Base-by-base conservation (phyloP, 30 jellyfish, hydroid and myxozoan genomes). In the Aurelia sp. region DNA sequence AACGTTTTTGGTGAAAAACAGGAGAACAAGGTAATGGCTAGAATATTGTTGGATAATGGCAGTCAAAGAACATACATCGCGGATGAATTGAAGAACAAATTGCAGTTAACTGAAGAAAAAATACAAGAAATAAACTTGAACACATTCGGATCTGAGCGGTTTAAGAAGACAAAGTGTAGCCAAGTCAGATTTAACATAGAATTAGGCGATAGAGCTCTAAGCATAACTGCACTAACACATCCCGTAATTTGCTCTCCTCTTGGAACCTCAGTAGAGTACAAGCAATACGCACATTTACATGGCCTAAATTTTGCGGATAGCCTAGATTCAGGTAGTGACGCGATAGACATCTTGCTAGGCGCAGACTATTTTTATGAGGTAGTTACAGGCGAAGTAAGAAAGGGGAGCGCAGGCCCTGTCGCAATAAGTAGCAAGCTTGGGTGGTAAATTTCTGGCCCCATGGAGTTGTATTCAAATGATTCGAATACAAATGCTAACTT, bases 31-130 rank as follows among this genome's bases (percentile, higher is more conserved):
- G 22, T 71, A 7, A 58, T 30, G 13, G 86, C 61, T 8, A 70
- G 37, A 7, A 74, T 74, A 9, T 19, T 85, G 73, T 85, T 85
- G 19, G 94, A 85, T 22, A 55, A 50, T 19, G 94, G 94, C 35
- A 85, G 94, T 62, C 94, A 85, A 74, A 62, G 72, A 19, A 85
- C 66, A 51, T 85, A 69, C 75, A 69, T 85, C 13, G 48, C 94
- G 27, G 73, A 85, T 7, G 73, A 74, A 12, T 21, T 85, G 40
- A 40, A 64, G 75, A 63, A 60, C n/a, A 85, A 44, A 78, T 75
- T 85, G 8, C 50, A 16, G 11, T 64, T 73, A 57, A 62, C 61
- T 41, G 31, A 64, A 6, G 87, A 72, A 22, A 23, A 53, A 3
- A 60, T 0, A 11, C 88, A 82, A 19, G 51, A 22, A 16, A 22